Conservation (phyloP, 2,888 invertebrate species). For the Myathropa florea region DNA sequence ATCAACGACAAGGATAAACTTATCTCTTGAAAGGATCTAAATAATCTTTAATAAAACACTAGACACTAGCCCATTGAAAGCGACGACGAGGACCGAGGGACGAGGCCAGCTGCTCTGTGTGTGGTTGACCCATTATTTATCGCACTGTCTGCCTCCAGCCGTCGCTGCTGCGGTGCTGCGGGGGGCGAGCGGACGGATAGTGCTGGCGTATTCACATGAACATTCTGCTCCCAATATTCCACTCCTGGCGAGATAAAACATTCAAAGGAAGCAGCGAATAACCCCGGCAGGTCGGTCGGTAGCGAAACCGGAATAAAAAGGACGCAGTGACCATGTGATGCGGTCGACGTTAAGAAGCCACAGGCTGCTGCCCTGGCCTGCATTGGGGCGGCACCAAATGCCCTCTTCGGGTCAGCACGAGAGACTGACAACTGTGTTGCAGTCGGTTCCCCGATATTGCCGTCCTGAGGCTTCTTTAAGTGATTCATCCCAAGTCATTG, state of each 20-base stretch:
- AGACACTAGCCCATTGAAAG: slow-evolving; percentile 19
- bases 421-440: slow-evolving; percentile 24
- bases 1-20: slow-evolving; percentile 32
- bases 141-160: slow-evolving; percentile 17
- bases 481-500: slow-evolving; percentile 33
- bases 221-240: neutral
- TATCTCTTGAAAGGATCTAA: slow-evolving; percentile 55
- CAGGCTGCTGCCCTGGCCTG: slow-evolving; percentile 17
- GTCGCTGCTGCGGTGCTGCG: too few species aligned
- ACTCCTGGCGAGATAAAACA: slow-evolving; percentile 27
- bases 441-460: slow-evolving; percentile 27
- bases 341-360: slow-evolving; percentile 27
- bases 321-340: slow-evolving; percentile 10
- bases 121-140: slow-evolving; percentile 51
- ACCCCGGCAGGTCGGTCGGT: neutral
- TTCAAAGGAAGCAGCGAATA: neutral
- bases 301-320: neutral
- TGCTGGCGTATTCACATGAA: too few species aligned
- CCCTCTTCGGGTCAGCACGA: neutral
- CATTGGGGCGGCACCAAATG: neutral
- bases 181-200: too few species aligned
- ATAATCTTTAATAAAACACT: slow-evolving; percentile 65
- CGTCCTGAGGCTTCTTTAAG: slow-evolving; percentile 44
- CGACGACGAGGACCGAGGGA: neutral
- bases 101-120: slow-evolving; percentile 1